Evolutionary conservation across 2,113 vertebrate genomes (phyloP).

Genomic region (Mesembrinibis cayennensis): DNA sequence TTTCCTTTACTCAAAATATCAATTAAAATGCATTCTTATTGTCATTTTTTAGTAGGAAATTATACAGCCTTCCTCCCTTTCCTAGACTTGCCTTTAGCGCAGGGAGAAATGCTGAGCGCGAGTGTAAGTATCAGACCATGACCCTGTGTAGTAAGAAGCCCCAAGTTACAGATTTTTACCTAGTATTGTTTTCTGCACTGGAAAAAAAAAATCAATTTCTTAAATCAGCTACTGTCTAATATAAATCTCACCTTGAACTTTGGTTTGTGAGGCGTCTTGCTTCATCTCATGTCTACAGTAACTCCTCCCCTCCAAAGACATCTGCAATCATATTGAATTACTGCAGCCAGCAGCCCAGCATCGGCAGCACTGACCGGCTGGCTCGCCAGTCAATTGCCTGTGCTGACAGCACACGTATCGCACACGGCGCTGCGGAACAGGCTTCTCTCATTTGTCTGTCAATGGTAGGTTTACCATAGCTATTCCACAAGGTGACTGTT

Average conservation of each 20-base stretch:
- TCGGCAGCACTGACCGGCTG: neutral
- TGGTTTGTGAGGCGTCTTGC: neutral
- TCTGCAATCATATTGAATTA: neutral
- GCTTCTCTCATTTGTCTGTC: neutral
- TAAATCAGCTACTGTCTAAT: neutral
- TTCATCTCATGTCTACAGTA: neutral
- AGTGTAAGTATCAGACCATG: neutral
- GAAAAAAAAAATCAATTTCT: neutral
- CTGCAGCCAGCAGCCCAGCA: neutral
- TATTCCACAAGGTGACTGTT: neutral
- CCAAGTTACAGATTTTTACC: neutral
- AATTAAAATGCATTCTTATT: neutral
- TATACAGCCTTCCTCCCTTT: neutral
- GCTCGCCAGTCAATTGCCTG: neutral
- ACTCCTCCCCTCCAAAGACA: neutral
- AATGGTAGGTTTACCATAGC: rapidly evolving
- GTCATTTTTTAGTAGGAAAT: neutral
- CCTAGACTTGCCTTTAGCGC: neutral
- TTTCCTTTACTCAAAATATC: neutral
- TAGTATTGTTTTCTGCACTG: neutral
- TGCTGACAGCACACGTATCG: neutral
- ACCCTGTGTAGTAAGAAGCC: neutral
- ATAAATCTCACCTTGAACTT: slow-evolving; percentile 58
- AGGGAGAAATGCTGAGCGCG: neutral
- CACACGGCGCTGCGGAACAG: neutral